Evolutionary conservation across 2,113 vertebrate species (phyloP).

Genomic region (Proterorhinus semilunaris): DNA sequence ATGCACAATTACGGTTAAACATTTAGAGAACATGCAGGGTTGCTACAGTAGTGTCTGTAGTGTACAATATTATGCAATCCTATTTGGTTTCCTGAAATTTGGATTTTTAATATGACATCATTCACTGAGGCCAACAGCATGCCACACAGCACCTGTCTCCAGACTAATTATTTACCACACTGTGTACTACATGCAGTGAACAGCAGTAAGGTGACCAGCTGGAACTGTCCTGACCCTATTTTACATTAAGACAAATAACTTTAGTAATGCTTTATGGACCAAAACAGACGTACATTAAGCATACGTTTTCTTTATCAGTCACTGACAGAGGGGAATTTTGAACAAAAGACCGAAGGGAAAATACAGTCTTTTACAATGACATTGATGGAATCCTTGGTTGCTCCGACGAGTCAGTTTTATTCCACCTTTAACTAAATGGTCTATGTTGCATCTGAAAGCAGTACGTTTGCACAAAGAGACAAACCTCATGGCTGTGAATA

Average conservation of each 20-base stretch:
- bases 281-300: not conserved
- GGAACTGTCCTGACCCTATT: not conserved
- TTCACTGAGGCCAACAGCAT: not conserved
- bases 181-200: not conserved
- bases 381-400: not conserved
- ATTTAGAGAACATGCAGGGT: no score
- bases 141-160: not conserved
- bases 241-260: not conserved
- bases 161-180: not conserved
- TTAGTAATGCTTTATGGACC: not conserved
- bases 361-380: not conserved
- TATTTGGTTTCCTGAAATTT: no score
- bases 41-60: no score
- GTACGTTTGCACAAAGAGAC: not conserved
- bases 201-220: no score
- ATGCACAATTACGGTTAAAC: no score
- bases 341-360: not conserved
- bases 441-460: not conserved
- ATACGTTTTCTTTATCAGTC: not conserved
- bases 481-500: not conserved
- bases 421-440: not conserved
- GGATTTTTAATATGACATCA: not conserved
- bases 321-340: not conserved
- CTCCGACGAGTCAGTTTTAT: not conserved
- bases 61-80: no score